Conservation (phyloP, 2,888 invertebrate species). For the Carabus problematicus region DNA sequence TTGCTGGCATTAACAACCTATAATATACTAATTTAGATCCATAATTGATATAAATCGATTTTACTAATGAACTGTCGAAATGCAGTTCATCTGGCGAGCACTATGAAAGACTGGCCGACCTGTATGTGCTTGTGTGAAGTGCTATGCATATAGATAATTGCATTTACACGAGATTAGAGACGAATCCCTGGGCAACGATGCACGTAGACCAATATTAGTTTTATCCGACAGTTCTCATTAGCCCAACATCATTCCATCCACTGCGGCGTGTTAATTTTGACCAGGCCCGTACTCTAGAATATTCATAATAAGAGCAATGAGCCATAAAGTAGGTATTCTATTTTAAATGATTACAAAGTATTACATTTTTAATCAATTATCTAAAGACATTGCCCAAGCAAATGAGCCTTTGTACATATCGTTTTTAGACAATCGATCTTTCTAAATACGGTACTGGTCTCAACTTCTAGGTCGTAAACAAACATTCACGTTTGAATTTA, state of each 20-base stretch:
- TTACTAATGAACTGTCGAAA: conserved; percentile 1
- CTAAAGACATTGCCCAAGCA: neutral
- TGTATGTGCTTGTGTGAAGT: conserved; percentile 9
- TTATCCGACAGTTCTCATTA: conserved; percentile 40
- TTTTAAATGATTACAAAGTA: neutral
- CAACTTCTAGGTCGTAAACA: conserved; percentile 2
- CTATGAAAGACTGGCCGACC: conserved; percentile 11
- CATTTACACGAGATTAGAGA: conserved; percentile 20
- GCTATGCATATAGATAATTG: conserved; percentile 29
- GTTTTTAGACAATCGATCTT: neutral
- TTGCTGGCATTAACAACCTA: too few relatives aligned
- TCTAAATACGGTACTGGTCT: conserved; percentile 2
- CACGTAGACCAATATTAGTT: conserved; percentile 35
- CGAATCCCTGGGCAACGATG: conserved; percentile 7
- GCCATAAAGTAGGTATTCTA: too few relatives aligned
- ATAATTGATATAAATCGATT: conserved; percentile 13
- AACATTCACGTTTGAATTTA: conserved; percentile 24
- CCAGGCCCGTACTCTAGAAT: neutral
- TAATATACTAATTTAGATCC: too few relatives aligned
- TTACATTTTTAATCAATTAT: neutral
- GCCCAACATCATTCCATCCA: conserved; percentile 34
- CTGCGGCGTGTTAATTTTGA: neutral
- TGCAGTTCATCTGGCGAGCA: conserved; percentile 17
- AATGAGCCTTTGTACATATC: neutral
- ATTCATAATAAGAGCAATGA: neutral